Evolutionary conservation across 2,797 vertebrate genomes (phyloP).

Genomic region (Alfaro cultratus): DNA sequence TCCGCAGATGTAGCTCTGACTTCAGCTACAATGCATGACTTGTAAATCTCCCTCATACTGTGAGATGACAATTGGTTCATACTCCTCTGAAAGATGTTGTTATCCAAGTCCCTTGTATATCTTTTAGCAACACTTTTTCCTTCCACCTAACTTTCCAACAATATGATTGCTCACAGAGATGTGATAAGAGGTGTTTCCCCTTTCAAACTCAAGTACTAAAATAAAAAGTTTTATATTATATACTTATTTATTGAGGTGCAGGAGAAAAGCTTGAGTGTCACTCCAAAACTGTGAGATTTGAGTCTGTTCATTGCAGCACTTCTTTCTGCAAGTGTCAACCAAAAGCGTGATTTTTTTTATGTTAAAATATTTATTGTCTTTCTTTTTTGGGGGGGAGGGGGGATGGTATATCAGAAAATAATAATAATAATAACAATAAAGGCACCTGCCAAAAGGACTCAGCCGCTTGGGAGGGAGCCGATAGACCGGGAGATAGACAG

Average conservation of each 20-base stretch:
- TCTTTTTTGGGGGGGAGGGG: neutral
- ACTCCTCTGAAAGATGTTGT: neutral
- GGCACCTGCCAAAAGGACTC: slow-evolving; percentile 55
- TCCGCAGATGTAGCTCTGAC: neutral
- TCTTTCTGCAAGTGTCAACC: neutral
- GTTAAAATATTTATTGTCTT: slow-evolving; percentile 8
- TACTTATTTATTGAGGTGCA: neutral
- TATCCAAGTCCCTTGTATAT: neutral
- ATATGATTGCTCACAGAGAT: neutral
- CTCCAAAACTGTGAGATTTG: neutral
- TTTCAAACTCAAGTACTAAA: neutral
- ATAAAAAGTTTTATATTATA: neutral
- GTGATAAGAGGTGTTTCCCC: neutral
- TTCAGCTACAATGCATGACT: neutral
- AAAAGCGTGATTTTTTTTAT: neutral
- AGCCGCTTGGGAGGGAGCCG: slow-evolving; percentile 36
- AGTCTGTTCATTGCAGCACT: neutral
- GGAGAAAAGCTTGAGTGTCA: neutral
- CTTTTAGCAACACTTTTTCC: neutral
- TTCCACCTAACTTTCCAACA: neutral
- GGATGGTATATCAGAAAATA: slow-evolving; percentile 21
- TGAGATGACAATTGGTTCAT: neutral
- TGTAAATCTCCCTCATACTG: neutral
- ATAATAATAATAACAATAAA: neutral
- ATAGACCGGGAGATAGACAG: slow-evolving; percentile 53